These are phyloP conservation scores for Camarhynchus parvulus DNA, from an alignment of 2,113 vertebrate species.

Conservation along the genomic window DNA sequence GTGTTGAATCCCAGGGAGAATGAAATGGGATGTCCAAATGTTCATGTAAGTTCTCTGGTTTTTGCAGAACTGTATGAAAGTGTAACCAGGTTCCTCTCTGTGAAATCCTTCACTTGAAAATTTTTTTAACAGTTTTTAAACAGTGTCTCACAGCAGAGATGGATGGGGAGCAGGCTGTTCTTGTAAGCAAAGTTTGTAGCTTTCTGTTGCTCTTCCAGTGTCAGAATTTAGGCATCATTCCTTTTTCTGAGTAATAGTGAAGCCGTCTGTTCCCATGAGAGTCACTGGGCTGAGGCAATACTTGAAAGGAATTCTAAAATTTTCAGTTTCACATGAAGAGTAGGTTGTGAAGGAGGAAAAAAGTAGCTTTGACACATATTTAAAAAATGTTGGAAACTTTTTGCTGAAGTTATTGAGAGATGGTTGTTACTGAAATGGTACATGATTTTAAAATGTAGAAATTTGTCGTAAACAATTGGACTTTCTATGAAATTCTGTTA, in stretches of 20 bases:
- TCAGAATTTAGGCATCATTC: not conserved
- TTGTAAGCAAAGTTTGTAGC: not conserved
- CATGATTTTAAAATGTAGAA: conserved; percentile 12
- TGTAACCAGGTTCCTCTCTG: not conserved
- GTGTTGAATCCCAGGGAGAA: not conserved
- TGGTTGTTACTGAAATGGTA: not conserved
- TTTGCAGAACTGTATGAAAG: not conserved
- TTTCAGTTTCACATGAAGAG: not conserved
- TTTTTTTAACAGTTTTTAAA: not conserved
- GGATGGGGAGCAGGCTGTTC: not conserved
- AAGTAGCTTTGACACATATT: not conserved
- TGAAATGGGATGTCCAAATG: not conserved
- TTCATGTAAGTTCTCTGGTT: not conserved
- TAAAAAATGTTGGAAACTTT: not conserved
- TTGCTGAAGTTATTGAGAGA: not conserved
- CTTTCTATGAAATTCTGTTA: not conserved
- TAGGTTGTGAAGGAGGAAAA: conserved; percentile 1
- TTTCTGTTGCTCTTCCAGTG: not conserved
- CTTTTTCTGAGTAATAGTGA: not conserved
- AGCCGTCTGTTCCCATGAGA: not conserved
- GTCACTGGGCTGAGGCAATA: not conserved
- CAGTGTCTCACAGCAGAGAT: not conserved
- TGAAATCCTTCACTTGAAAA: not conserved
- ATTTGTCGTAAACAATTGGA: not conserved
- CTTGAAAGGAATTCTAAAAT: conserved; percentile 19